These are phyloP conservation scores for Neoarius graeffei DNA, from an alignment of 2,113 vertebrate species.

Conservation along the genomic window DNA sequence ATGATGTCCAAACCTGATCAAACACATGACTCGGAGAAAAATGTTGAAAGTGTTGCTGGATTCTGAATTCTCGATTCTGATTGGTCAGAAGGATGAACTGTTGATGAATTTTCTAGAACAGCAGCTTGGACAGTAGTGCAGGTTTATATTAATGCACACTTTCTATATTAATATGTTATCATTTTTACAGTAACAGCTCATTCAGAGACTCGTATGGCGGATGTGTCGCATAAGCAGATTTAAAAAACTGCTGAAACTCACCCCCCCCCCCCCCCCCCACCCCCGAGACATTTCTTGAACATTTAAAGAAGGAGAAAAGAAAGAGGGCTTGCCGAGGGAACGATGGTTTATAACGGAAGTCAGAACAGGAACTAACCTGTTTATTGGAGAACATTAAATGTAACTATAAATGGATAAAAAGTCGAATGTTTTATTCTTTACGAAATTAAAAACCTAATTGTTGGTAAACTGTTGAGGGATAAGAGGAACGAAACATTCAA, in stretches of 20 bases:
- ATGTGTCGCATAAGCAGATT: neutral
- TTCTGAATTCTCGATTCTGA: neutral
- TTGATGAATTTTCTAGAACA: neutral
- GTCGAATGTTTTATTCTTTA: neutral
- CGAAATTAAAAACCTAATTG: neutral
- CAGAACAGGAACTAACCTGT: neutral
- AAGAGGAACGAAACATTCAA: neutral
- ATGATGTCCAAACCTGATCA: neutral
- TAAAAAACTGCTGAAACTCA: neutral
- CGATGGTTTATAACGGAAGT: neutral
- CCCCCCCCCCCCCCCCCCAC: too few relatives aligned
- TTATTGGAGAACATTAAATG: neutral
- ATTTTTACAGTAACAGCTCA: neutral
- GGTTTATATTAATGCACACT: neutral
- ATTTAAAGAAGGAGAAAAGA: neutral
- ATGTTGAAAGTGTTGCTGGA: neutral
- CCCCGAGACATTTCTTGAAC: neutral
- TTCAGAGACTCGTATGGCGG: neutral
- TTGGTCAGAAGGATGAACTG: neutral
- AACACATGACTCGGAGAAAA: neutral
- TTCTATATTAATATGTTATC: neutral
- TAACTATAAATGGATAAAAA: neutral
- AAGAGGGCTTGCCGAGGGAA: neutral
- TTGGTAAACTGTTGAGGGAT: neutral
- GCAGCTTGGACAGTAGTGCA: neutral